phyloP scores from a whole-genome alignment of 2,113 vertebrate genomes.

The Antidorcas marsupialis region DNA sequence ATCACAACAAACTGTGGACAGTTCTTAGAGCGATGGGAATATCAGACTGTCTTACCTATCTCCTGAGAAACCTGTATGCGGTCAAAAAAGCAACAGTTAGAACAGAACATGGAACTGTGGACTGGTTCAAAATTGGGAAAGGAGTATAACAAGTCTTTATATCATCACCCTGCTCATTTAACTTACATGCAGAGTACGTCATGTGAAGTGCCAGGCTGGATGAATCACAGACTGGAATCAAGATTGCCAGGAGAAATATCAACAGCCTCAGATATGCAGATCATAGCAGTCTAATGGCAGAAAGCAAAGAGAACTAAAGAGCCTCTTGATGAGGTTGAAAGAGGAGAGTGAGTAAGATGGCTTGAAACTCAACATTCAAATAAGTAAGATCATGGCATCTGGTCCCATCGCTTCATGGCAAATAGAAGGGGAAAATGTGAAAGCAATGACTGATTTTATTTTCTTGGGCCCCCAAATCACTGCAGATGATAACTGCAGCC shows the following conservation, averaged over 20 bases:
- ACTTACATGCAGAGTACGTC: neutral
- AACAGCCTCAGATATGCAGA: neutral
- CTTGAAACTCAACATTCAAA: neutral
- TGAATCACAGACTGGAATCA: neutral
- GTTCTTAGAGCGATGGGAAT: neutral
- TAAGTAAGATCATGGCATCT: neutral
- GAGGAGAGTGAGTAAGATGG: neutral
- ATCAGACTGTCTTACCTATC: neutral
- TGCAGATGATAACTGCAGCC: neutral
- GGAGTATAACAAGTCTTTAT: neutral
- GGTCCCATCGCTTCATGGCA: neutral
- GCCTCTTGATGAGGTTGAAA: neutral
- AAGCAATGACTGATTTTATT: neutral
- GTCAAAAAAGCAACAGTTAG: neutral
- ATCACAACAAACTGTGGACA: neutral
- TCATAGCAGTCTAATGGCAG: neutral
- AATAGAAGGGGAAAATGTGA: neutral
- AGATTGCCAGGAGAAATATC: neutral
- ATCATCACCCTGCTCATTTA: neutral
- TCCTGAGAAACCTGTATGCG: neutral
- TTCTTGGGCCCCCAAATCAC: neutral
- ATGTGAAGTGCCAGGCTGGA: neutral
- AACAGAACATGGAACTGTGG: neutral
- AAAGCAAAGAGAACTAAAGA: neutral
- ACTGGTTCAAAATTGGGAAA: neutral